Evolutionary conservation across 2,888 invertebrate genomes (phyloP).

Genomic region (Dryococelus australis): DNA sequence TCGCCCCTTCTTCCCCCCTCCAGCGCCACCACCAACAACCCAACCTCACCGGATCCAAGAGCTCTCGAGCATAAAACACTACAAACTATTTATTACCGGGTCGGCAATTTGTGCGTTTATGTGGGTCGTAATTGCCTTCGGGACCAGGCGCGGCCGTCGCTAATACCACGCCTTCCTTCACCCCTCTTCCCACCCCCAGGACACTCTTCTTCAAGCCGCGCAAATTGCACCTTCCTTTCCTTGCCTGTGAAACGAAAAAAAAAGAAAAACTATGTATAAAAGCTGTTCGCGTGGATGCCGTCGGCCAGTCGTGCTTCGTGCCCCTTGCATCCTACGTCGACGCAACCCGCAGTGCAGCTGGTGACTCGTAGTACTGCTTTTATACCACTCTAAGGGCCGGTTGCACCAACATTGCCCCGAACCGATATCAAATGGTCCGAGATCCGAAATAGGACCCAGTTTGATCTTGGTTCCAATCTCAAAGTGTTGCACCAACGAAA

Average conservation of each 20-base stretch:
- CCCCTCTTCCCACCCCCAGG: not conserved
- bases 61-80: conserved; percentile 1
- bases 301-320: not conserved
- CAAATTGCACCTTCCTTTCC: not conserved
- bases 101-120: conserved; percentile 38
- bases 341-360: too few species aligned
- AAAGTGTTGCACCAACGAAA: too few species aligned
- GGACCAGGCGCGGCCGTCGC: not conserved
- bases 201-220: not conserved
- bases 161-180: not conserved
- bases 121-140: conserved; percentile 7
- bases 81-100: conserved; percentile 34
- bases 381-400: too few species aligned
- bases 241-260: not conserved
- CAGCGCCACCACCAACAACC: not conserved
- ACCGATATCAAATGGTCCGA: too few species aligned
- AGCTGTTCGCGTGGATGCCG: not conserved
- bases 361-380: too few species aligned
- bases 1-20: not conserved
- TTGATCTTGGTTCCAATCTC: too few species aligned
- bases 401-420: too few species aligned
- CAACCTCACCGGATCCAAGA: not conserved
- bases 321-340: not conserved
- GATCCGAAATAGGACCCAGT: too few species aligned
- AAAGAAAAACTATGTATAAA: not conserved